Evolutionary conservation across 2,797 vertebrate genomes (phyloP).

Genomic region (Phoxinus dragarum): DNA sequence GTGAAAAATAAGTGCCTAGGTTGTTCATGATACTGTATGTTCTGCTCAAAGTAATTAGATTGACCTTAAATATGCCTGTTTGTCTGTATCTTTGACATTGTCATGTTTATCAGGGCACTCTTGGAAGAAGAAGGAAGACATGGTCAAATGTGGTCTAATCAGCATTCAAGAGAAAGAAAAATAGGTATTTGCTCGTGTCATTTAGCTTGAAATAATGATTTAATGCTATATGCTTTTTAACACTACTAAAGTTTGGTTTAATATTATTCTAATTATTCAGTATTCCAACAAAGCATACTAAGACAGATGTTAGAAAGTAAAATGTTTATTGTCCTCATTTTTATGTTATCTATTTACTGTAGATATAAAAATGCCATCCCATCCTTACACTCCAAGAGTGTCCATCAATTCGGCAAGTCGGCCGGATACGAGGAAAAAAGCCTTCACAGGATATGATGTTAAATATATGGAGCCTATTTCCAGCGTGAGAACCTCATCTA

Average conservation of each 20-base stretch:
- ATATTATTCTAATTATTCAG: neutral
- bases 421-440: constrained; percentile 74
- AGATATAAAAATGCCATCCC: constrained; percentile 84
- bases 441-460: constrained; percentile 67
- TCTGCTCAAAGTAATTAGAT: neutral
- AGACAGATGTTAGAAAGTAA: neutral
- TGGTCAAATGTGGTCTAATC: constrained; percentile 76
- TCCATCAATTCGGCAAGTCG: constrained; percentile 70
- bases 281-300: neutral
- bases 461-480: constrained; percentile 72
- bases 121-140: constrained; percentile 87
- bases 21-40: neutral
- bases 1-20: constrained; percentile 55
- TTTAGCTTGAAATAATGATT: constrained; percentile 4
- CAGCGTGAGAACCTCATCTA: constrained; percentile 70
- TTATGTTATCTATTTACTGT: constrained; percentile 56
- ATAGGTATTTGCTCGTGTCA: constrained; percentile 72
- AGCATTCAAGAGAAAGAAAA: constrained; percentile 76
- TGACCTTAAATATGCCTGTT: constrained; percentile 47
- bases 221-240: neutral
- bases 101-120: constrained; percentile 82
- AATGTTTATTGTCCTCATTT: neutral
- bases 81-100: constrained; percentile 45
- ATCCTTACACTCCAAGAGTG: constrained; percentile 75
- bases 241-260: neutral